Base-by-base conservation (phyloP, 1,140 invertebrate genomes). In the Papilio dardanus region DNA sequence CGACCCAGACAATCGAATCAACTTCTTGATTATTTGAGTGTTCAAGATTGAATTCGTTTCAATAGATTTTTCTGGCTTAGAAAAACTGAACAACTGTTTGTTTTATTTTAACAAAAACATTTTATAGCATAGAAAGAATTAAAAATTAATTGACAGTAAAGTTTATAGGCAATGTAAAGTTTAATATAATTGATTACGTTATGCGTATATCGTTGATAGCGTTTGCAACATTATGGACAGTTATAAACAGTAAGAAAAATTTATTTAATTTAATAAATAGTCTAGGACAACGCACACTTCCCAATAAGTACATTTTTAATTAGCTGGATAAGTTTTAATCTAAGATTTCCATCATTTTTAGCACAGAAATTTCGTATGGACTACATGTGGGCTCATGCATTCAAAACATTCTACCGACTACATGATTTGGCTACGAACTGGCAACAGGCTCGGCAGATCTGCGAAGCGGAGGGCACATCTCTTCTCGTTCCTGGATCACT, bases 281-380 rank as follows among this genome's bases (percentile, higher is more conserved):
- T 37, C 35, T 7, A 37, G 8, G 12, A 37, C 7, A 37, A 37
- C 35, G 12, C 35, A 37, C 35, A 10, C 8, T 10, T 37, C 35
- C 5, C n/a, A n/a, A n/a, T 2, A 37, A 12, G 12, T 37, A 10
- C 35, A 10, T 37, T 4, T 4, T 46, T 46, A n/a, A 37, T 37
- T 12, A 46, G n/a, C 7, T 42, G 40, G 16, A 46, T n/a, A 1
- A 16, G 6, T 62, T 28, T 30, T 62, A 24, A 16, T 28, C 21
- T 50, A 30, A 42, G 0, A 24, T 46, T 21, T 21, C 28, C n/a
- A 33, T 77, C 31, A 66, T 68, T 77, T 65, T 40, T 73, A 89
- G 88, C 79, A n/a, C 83, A 88, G 76, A 88, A 86, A 79, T 90
- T 87, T 73, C 83, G 88, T 28, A 81, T 83, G 78, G 88, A 88